Evolutionary conservation across 1,140 invertebrate genomes (phyloP), one percentile per base, ranked within the genome.

Genomic region (Catajapyx aquilonaris): DNA sequence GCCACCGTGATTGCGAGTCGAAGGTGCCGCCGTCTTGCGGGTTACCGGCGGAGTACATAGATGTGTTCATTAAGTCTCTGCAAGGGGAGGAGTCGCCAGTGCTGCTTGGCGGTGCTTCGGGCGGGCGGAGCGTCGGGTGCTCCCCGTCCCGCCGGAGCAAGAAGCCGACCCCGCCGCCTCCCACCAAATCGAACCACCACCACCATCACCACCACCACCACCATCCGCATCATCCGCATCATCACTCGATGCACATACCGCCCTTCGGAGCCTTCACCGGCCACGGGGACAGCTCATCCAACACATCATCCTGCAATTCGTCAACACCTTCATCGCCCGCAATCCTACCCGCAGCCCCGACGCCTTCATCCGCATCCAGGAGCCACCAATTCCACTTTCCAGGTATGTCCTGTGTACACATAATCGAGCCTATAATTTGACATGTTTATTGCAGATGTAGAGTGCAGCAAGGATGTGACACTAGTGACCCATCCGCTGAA

Each of bases 261-360:
- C 16, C 13, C n/a, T 10, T 2, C 11, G 35, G 13, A 7, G 17
- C 20, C 9, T 52, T 54, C 31, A 50, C 50, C 39, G 47, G 53
- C 31, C n/a, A n/a, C n/a, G 72, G 68, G 28, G 81, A 86, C 58
- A 90, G 84, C 38, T 87, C 84, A 61, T 93, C 87, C 38, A 88
- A 83, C 54, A 86, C 83, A 34, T 93, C 88, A 31, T 93, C 85
- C 53, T 93, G 86, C 63, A 94, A 90, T 57, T 91, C 85, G 54
- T 93, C 87, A 41, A 87, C 87, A 40, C 87, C 87, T 43, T 91
- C 85, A 47, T 91, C 85, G 60, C 88, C 88, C 38, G 86, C 86
- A 42, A 66, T 84, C 33, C 62, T 75, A 46, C 53, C 56, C 47
- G 20, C 39, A 18, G 49, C 53, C 34, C 59, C 54, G 52, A 68